phyloP scores from a whole-genome alignment of 1,140 invertebrate species.

The Rhyacophila brunnea region DNA sequence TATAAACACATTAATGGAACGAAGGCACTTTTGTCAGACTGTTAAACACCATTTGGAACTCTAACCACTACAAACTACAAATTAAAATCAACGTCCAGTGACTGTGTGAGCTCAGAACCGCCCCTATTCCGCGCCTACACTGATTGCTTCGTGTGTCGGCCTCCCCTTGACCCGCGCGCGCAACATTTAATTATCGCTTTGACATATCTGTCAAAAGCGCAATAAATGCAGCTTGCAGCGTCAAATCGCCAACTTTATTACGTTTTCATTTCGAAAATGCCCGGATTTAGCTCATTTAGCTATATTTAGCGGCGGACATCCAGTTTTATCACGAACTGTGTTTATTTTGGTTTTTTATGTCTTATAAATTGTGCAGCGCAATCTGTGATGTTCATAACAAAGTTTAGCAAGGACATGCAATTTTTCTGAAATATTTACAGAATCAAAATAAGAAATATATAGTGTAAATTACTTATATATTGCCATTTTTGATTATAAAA shows the following conservation, averaged over 20 bases:
- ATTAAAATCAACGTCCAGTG: conserved; percentile 2
- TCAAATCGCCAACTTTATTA: neutral
- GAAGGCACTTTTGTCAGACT: conserved; percentile 28
- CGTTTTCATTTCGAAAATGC: conserved; percentile 7
- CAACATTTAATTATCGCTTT: conserved; percentile 3
- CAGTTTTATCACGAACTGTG: neutral
- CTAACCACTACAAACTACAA: conserved; percentile 22
- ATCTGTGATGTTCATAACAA: neutral
- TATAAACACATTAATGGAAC: conserved; percentile 19
- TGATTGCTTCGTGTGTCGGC: neutral
- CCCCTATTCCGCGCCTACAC: conserved; percentile 10
- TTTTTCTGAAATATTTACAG: no score
- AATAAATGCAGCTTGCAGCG: neutral
- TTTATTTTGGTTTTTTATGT: conserved; percentile 4
- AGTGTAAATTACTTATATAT: no score
- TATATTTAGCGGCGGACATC: conserved; percentile 7
- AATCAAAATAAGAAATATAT: no score
- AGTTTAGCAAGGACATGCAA: no score
- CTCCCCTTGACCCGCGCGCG: conserved; percentile 7
- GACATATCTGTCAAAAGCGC: conserved; percentile 11
- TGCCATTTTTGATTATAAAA: no score
- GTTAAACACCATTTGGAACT: conserved; percentile 2
- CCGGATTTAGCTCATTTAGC: conserved; percentile 10
- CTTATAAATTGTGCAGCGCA: neutral
- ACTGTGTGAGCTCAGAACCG: neutral